Evolutionary conservation across 2,888 invertebrate species (phyloP), one percentile per base, ranked within the genome.

Genomic region (Agrilus cyanescens): DNA sequence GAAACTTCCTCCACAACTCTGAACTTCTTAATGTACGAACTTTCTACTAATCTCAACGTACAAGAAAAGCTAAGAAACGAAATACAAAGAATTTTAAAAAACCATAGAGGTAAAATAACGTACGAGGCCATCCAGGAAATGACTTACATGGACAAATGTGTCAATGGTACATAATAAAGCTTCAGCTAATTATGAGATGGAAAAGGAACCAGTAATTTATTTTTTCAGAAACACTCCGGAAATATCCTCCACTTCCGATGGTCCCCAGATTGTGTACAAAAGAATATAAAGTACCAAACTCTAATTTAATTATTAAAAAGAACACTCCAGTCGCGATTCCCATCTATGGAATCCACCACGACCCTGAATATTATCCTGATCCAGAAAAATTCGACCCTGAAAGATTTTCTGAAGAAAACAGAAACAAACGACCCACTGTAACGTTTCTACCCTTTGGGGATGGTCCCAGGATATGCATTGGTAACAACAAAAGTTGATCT

Each of bases 371-470:
- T 42, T 57, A 54, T 41, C 73, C 75, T 0, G 68, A 80, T 8
- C 81, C 82, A 0, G 68, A 75, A 2, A 66, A 67, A 29, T 80
- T 80, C 46, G 70, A 73, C 39, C 80, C 80, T 0, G 75, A 78
- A 15, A 66, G 79, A 47, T 80, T 79, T 58, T 58, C 67, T 0
- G 61, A 67, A 5, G 70, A 72, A 44, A 70, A 71, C 20, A 74
- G 73, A 47, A 65, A 68, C 0, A 73, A 73, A 30, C 12, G 12
- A 12, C 30, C 25, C 37, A 68, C 67, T 1, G 72, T 68, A 47
- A 66, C 69, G 42, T 73, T 71, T 68, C 64, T 74, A 63, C 73
- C 75, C 1, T 75, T 74, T 54, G 74, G 74, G 4, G 74, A 73
- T 56, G 75, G 74, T 1, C 74, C 74, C 6, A 64, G 72, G 47